Conservation (phyloP, 2,113 vertebrate species). For the Corythaixoides concolor region DNA sequence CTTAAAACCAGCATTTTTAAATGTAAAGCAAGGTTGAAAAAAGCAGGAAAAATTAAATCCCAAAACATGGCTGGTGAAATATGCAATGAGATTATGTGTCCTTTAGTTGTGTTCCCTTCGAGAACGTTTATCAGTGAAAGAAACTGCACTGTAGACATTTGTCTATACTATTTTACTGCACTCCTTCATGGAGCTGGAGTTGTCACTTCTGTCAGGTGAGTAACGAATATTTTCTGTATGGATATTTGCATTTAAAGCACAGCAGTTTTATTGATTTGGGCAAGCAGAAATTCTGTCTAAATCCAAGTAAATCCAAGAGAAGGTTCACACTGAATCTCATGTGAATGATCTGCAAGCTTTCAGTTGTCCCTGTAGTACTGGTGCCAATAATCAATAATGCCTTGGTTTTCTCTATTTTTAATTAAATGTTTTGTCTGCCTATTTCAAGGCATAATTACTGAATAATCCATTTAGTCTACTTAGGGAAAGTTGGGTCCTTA, state of each 20-base stretch:
- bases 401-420: slow-evolving; percentile 25
- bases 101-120: background rate
- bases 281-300: background rate
- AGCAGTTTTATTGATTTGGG: background rate
- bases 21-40: background rate
- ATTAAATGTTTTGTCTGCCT: background rate
- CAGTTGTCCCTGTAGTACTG: background rate
- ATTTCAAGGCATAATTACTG: slow-evolving; percentile 23
- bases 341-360: background rate
- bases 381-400: slow-evolving; percentile 42
- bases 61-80: background rate
- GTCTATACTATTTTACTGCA: background rate
- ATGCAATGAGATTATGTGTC: background rate
- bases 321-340: background rate
- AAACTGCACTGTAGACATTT: background rate
- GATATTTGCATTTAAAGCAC: background rate
- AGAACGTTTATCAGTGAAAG: background rate
- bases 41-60: background rate
- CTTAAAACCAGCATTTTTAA: background rate
- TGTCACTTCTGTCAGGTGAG: background rate
- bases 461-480: background rate
- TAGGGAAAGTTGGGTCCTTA: background rate
- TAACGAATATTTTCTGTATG: background rate
- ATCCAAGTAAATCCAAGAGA: background rate
- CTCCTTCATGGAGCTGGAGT: background rate